Conservation (phyloP, 2,797 vertebrate species). For the Setipinna tenuifilis region DNA sequence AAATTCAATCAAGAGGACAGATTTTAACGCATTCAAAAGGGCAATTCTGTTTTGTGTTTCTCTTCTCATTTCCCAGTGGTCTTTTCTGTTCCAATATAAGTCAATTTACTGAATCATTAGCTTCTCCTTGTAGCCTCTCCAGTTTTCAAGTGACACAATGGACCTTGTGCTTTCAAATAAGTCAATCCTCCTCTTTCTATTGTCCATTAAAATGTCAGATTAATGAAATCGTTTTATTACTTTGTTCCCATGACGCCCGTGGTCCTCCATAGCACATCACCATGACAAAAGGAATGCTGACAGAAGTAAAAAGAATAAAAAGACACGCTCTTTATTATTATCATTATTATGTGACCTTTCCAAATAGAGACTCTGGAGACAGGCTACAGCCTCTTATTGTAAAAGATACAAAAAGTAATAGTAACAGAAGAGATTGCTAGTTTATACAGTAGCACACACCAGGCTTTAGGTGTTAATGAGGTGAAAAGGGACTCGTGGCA, state of each 20-base stretch:
- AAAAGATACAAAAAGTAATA: slow-evolving; percentile 53
- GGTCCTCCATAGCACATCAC: no score
- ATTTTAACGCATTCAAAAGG: no score
- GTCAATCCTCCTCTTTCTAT: no score
- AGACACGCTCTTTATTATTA: not conserved
- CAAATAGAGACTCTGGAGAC: slow-evolving; percentile 27
- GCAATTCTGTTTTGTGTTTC: no score
- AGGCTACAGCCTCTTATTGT: slow-evolving; percentile 37
- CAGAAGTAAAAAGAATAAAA: slow-evolving; percentile 38
- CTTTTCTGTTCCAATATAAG: no score
- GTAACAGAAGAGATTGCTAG: slow-evolving; percentile 51
- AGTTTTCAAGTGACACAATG: slow-evolving; percentile 49
- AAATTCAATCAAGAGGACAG: no score
- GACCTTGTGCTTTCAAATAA: no score
- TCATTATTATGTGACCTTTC: slow-evolving; percentile 31
- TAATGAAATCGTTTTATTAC: no score
- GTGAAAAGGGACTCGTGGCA: slow-evolving; percentile 60
- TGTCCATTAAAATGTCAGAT: no score
- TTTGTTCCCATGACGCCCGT: no score
- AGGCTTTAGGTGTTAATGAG: slow-evolving; percentile 77
- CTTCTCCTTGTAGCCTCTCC: slow-evolving; percentile 4
- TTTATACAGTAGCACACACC: slow-evolving; percentile 43
- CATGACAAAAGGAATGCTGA: slow-evolving; percentile 49
- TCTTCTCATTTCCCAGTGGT: no score
- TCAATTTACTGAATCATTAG: no score